Percentiles rank a stretch among this genome's conserved stretches.
phyloP scores from a whole-genome alignment of 2,797 vertebrate genomes.

The Gastrophryne carolinensis region DNA sequence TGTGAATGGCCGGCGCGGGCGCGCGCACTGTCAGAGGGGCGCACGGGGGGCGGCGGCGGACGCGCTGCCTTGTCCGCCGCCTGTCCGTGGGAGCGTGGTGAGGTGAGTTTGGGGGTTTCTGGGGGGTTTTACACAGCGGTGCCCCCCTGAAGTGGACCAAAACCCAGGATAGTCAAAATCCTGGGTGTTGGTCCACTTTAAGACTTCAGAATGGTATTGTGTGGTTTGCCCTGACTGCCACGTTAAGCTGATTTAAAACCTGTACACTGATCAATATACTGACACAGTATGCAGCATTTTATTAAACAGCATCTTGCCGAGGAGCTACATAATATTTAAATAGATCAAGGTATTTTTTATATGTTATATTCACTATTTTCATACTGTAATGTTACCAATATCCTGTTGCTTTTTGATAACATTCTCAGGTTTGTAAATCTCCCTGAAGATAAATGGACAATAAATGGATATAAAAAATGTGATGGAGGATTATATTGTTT shows the following conservation, averaged over 20 bases:
- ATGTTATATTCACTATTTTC: not conserved
- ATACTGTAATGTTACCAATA: not conserved
- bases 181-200: too few relatives aligned
- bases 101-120: too few relatives aligned
- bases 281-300: not conserved
- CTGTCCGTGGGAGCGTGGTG: too few relatives aligned
- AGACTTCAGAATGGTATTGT: too few relatives aligned
- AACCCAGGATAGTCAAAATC: too few relatives aligned
- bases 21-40: too few relatives aligned
- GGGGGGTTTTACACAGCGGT: too few relatives aligned
- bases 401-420: conserved; percentile 10
- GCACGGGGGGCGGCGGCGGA: too few relatives aligned
- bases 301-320: not conserved
- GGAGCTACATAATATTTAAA: not conserved
- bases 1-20: too few relatives aligned
- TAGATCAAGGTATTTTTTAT: not conserved
- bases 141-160: too few relatives aligned
- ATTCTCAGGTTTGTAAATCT: conserved; percentile 2
- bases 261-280: not conserved
- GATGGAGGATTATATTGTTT: conserved; percentile 2
- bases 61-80: too few relatives aligned
- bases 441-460: conserved; percentile 7
- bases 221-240: not conserved
- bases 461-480: conserved; percentile 8
- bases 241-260: not conserved